Conservation (phyloP, 2,113 vertebrate species). For the Struthidea cinerea region DNA sequence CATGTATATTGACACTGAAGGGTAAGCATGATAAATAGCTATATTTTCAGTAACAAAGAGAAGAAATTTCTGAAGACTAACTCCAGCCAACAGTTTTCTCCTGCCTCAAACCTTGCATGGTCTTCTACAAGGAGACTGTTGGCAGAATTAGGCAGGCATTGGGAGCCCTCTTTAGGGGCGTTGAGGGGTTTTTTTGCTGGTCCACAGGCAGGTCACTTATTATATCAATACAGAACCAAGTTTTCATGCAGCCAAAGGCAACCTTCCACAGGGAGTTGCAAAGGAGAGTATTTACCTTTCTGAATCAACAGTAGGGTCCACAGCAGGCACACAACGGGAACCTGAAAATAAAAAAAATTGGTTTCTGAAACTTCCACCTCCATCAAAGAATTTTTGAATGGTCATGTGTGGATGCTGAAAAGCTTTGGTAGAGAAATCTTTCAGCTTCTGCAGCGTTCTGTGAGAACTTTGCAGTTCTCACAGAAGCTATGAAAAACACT, state of each 20-base stretch:
- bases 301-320: not conserved
- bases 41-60: not conserved
- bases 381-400: not conserved
- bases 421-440: no score
- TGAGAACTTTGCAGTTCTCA: no score
- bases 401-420: no score
- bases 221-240: not conserved
- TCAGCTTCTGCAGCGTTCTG: no score
- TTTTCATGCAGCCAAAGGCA: not conserved
- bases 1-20: not conserved
- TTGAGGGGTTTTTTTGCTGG: not conserved
- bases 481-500: no score
- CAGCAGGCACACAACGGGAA: fast-evolving
- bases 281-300: not conserved
- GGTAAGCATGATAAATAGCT: not conserved
- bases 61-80: not conserved
- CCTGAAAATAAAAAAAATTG: not conserved
- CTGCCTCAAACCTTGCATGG: not conserved
- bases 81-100: not conserved
- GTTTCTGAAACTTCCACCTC: not conserved
- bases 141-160: not conserved
- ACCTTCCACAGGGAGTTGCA: not conserved
- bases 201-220: not conserved
- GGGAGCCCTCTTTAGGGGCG: not conserved
- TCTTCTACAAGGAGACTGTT: not conserved